A percentile compares a stretch with the other conserved stretches of the same genome.
Evolutionary conservation across 2,888 invertebrate genomes (phyloP).

Genomic region (Cheilosia pagana): DNA sequence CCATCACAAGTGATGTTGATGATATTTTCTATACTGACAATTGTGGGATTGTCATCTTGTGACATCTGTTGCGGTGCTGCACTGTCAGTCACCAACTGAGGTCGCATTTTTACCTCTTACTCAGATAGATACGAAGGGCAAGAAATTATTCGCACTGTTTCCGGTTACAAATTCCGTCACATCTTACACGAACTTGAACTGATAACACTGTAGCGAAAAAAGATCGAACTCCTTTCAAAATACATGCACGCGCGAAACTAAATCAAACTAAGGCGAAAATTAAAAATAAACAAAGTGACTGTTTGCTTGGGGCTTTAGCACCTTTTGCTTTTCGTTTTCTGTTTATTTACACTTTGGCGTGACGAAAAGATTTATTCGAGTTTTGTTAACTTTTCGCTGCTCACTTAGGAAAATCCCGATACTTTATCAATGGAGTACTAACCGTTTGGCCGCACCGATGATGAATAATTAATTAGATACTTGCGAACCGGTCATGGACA

Average conservation of each 20-base stretch:
- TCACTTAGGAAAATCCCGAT: conserved; percentile 37
- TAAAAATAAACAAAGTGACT: conserved; percentile 21
- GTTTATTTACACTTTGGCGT: not conserved
- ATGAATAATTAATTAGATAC: conserved; percentile 24
- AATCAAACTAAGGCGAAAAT: not conserved
- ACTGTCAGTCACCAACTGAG: conserved; percentile 21
- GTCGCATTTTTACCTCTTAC: conserved; percentile 76
- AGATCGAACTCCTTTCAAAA: not conserved
- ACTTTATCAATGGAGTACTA: conserved; percentile 27
- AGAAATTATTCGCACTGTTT: not conserved
- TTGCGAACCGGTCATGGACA: not conserved
- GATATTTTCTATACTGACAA: conserved; percentile 70
- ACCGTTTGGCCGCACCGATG: conserved; percentile 6
- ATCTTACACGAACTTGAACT: conserved; percentile 5
- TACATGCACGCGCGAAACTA: conserved; percentile 14
- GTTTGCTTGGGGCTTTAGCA: conserved; percentile 12
- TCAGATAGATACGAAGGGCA: conserved; percentile 59
- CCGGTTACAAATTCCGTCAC: conserved; percentile 2
- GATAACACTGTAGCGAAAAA: conserved; percentile 8
- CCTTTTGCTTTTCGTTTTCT: conserved; percentile 5
- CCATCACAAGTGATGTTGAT: conserved; percentile 67
- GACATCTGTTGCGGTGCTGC: conserved; percentile 27
- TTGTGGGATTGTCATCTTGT: conserved; percentile 30
- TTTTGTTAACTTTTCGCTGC: not conserved
- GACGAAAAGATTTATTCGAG: conserved; percentile 4